Percentiles rank a stretch among this genome's conserved stretches.
Evolutionary conservation across 1,140 invertebrate genomes (phyloP).

Genomic region (Leptopilina clavipes): DNA sequence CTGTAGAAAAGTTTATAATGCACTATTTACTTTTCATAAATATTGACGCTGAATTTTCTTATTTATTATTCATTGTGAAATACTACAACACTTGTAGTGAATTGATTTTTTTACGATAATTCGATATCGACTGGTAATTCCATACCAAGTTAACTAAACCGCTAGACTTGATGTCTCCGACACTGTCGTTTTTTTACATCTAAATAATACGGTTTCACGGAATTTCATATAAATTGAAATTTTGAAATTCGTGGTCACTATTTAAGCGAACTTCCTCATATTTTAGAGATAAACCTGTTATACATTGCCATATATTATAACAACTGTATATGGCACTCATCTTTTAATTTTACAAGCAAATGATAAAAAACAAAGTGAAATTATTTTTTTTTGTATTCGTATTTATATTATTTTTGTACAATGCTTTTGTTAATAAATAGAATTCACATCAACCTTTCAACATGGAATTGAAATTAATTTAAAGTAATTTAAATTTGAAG

Average conservation of each 20-base stretch:
- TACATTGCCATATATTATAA: not conserved
- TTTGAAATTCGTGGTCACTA: constrained; percentile 7
- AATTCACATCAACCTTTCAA: no score
- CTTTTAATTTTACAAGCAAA: not conserved
- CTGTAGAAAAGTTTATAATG: not conserved
- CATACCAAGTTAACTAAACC: constrained; percentile 7
- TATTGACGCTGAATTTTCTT: not conserved
- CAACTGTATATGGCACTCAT: not conserved
- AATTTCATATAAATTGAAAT: constrained; percentile 19
- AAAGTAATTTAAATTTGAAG: no score
- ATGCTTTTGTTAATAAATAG: no score
- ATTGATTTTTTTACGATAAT: constrained; percentile 16
- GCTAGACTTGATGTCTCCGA: constrained; percentile 7
- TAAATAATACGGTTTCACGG: constrained; percentile 7
- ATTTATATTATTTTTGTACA: no score
- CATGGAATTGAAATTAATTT: no score
- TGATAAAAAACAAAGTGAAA: not conserved
- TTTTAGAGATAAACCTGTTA: not conserved
- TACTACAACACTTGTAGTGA: not conserved
- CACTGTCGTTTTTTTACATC: not conserved
- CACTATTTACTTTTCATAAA: not conserved
- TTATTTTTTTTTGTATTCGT: not conserved
- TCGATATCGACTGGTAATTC: constrained; percentile 23
- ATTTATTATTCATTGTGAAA: constrained; percentile 19
- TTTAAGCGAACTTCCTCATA: not conserved